phyloP scores from a whole-genome alignment of 2,113 vertebrate genomes.

The Halichoeres trimaculatus region DNA sequence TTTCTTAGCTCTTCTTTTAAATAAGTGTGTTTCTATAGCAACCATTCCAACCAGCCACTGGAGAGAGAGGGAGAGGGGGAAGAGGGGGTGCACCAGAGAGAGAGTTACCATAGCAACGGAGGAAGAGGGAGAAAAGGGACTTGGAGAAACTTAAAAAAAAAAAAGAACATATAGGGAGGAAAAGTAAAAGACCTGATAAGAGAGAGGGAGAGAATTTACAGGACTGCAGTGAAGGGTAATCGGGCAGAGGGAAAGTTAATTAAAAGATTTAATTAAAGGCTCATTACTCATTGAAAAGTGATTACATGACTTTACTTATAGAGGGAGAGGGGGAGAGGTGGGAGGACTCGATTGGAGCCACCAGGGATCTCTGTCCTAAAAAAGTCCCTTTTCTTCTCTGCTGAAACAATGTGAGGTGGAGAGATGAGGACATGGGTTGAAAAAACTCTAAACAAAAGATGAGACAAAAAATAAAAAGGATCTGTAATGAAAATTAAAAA shows the following conservation, averaged over 20 bases:
- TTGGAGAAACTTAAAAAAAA: constrained; percentile 62
- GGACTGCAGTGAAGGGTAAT: neutral
- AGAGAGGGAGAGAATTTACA: constrained; percentile 20
- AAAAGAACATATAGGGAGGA: constrained; percentile 55
- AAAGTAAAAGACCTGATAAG: constrained; percentile 46
- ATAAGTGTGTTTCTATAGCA: constrained; percentile 85
- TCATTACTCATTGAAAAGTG: constrained; percentile 23
- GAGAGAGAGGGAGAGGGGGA: constrained; percentile 52
- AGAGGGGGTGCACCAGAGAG: constrained; percentile 57
- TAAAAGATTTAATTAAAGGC: constrained; percentile 44
- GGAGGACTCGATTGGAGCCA: neutral
- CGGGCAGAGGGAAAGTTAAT: constrained; percentile 32
- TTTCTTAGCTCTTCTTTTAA: constrained; percentile 83
- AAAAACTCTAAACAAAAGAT: neutral
- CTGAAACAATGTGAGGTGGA: neutral
- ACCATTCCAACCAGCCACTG: constrained; percentile 74
- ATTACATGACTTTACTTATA: constrained; percentile 6
- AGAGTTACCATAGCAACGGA: constrained; percentile 78
- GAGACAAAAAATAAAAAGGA: neutral
- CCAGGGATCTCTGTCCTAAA: neutral
- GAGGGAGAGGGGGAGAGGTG: neutral
- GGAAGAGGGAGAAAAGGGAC: constrained; percentile 67
- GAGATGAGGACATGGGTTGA: neutral
- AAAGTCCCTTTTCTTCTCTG: neutral
- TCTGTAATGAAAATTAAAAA: neutral